phyloP scores from a whole-genome alignment of 2,113 vertebrate genomes.

The Pteronura brasiliensis region DNA sequence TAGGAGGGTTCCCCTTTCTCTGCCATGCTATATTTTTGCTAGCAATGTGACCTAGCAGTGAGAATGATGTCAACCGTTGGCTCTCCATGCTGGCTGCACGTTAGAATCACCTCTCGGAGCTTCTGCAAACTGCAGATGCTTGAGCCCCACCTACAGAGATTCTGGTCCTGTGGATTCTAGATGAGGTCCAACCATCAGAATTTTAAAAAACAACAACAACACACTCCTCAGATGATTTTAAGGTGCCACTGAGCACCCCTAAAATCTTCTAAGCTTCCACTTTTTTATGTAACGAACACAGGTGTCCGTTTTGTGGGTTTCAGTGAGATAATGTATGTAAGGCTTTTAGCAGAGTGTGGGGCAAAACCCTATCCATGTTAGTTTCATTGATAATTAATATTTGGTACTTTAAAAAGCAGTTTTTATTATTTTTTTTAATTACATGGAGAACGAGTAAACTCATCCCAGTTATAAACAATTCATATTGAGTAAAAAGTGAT shows the following conservation, averaged over 20 bases:
- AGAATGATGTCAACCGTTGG: neutral
- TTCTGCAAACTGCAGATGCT: neutral
- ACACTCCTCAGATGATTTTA: neutral
- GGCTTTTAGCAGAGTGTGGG: neutral
- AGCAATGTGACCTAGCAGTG: neutral
- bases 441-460: neutral
- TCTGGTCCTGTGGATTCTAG: neutral
- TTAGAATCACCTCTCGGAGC: neutral
- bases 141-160: neutral
- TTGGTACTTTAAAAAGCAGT: neutral
- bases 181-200: neutral
- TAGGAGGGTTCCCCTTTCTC: too few relatives aligned
- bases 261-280: neutral
- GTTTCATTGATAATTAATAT: neutral
- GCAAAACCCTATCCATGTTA: neutral
- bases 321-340: neutral
- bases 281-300: neutral
- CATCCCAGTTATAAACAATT: neutral
- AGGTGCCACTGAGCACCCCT: neutral
- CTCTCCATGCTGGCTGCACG: neutral
- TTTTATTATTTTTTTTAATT: conserved; percentile 23
- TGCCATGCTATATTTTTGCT: neutral
- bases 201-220: neutral
- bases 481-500: neutral
- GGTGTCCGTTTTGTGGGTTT: neutral